These are phyloP conservation scores for Mycogona germanica DNA, from an alignment of 2,888 invertebrate genomes.

Conservation along the genomic window DNA sequence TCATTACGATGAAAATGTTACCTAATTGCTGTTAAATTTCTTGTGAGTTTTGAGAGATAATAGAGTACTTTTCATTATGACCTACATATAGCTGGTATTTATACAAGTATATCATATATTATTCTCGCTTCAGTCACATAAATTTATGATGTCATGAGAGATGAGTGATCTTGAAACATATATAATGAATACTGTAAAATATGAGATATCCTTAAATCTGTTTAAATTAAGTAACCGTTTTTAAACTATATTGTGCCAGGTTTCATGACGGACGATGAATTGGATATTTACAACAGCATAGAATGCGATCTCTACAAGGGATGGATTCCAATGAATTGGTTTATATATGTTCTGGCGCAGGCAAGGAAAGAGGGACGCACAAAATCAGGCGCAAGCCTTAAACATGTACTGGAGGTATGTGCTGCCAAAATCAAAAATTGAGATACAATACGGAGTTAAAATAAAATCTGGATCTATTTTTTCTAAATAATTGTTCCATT, in stretches of 20 bases:
- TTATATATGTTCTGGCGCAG: constrained; percentile 73
- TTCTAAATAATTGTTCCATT: not conserved
- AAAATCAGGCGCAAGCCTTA: constrained; percentile 31
- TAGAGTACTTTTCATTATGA: not conserved
- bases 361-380: constrained; percentile 36
- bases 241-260: constrained; percentile 27
- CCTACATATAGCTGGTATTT: no score
- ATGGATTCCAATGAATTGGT: constrained; percentile 90
- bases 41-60: not conserved
- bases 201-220: not conserved
- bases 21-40: not conserved
- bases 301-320: constrained; percentile 65
- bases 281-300: constrained; percentile 28
- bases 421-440: no score
- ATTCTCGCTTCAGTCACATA: no score
- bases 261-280: constrained; percentile 32
- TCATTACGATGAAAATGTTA: no score
- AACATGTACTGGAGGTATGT: constrained; percentile 21
- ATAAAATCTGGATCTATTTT: no score
- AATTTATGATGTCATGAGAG: no score
- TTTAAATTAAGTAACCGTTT: not conserved
- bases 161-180: no score
- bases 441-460: no score
- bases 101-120: no score
- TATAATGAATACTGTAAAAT: not conserved